Evolutionary conservation across 2,797 vertebrate species (phyloP).

Genomic region (Spheniscus humboldti): DNA sequence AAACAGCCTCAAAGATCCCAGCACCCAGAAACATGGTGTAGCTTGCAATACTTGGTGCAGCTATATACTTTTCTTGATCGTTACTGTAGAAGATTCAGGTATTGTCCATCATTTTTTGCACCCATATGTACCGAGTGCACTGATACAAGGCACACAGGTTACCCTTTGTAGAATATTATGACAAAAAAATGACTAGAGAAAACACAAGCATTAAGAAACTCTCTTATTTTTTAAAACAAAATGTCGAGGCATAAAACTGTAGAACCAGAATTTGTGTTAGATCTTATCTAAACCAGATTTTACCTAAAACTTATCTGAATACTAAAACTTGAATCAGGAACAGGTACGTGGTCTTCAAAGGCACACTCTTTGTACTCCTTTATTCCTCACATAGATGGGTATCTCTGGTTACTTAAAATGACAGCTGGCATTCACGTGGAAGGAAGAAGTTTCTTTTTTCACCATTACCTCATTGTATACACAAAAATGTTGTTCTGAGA

Average conservation of each 20-base stretch:
- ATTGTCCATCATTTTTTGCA: neutral
- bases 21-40: neutral
- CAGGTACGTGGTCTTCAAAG: neutral
- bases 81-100: neutral
- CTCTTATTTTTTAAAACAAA: neutral
- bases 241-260: neutral
- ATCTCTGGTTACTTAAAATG: slow-evolving; percentile 42
- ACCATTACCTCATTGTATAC: slow-evolving; percentile 49
- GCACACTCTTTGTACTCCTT: neutral
- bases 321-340: neutral
- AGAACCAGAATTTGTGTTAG: neutral
- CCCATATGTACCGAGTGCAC: neutral
- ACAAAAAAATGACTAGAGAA: neutral
- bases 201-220: neutral
- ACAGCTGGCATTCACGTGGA: slow-evolving; percentile 40
- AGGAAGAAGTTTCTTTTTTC: slow-evolving; percentile 41
- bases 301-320: neutral
- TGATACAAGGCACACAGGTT: neutral
- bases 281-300: neutral
- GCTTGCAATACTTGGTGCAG: neutral
- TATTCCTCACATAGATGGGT: neutral
- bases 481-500: slow-evolving; percentile 9
- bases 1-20: neutral
- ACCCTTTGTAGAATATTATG: neutral
- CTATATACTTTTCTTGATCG: neutral